Conservation (phyloP, 2,113 vertebrate genomes). For the Vombatus ursinus region DNA sequence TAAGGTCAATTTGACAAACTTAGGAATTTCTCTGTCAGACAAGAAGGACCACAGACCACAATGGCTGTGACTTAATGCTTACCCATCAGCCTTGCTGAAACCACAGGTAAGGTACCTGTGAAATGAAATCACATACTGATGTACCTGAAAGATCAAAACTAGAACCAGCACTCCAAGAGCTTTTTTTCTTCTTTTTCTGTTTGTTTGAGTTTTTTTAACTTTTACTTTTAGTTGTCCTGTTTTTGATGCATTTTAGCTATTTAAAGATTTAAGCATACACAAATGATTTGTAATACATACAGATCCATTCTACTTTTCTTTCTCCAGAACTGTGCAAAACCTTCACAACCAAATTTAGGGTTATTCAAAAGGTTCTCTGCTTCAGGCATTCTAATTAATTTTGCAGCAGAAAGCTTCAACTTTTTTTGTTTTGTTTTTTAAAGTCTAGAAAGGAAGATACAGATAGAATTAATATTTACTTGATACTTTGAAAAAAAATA, state of each 20-base stretch:
- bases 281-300: not conserved
- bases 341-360: slow-evolving; percentile 9
- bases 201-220: not conserved
- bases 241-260: not conserved
- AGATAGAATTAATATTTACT: slow-evolving; percentile 8
- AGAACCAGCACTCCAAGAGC: not conserved
- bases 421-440: not conserved
- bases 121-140: not conserved
- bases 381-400: not conserved
- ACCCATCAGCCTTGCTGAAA: not conserved
- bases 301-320: not conserved
- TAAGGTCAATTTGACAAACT: not conserved
- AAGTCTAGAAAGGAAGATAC: not conserved
- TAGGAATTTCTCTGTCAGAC: not conserved
- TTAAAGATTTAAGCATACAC: not conserved
- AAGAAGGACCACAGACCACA: not conserved
- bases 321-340: not conserved
- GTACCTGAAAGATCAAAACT: not conserved
- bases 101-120: not conserved
- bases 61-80: not conserved
- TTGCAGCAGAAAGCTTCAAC: not conserved
- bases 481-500: slow-evolving; percentile 39
- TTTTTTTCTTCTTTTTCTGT: not conserved
- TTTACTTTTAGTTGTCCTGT: not conserved
- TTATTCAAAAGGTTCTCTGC: not conserved